Conservation (phyloP, 2,888 invertebrate species). For the Erebia epiphron region DNA sequence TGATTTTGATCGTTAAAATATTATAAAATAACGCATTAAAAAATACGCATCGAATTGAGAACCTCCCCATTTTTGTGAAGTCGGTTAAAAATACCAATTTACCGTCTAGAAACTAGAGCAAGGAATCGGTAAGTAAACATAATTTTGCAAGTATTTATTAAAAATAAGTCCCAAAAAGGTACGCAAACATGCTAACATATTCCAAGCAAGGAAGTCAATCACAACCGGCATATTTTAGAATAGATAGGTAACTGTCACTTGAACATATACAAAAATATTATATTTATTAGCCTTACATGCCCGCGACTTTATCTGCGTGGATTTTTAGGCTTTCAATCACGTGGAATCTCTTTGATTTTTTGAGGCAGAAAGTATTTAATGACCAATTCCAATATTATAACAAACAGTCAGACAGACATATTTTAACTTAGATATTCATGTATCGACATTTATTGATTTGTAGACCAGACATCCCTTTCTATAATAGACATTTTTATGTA, state of each 20-base stretch:
- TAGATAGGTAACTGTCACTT: background rate
- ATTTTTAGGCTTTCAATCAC: too few relatives aligned
- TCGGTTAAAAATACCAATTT: too few relatives aligned
- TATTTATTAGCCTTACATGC: background rate
- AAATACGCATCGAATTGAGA: too few relatives aligned
- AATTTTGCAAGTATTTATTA: constrained; percentile 4
- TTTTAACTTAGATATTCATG: too few relatives aligned
- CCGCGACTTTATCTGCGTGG: too few relatives aligned
- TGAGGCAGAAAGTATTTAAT: too few relatives aligned
- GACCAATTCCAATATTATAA: too few relatives aligned
- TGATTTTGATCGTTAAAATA: too few relatives aligned
- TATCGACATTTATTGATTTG: background rate
- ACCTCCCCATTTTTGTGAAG: too few relatives aligned
- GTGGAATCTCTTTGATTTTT: too few relatives aligned
- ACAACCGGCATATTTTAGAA: background rate
- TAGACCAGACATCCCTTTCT: constrained; percentile 8
- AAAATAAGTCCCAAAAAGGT: constrained; percentile 3
- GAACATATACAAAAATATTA: background rate
- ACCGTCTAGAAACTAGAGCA: background rate
- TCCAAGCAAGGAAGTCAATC: constrained; percentile 18
- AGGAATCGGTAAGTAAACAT: background rate
- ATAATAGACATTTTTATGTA: background rate
- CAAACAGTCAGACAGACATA: too few relatives aligned
- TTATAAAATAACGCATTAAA: too few relatives aligned
- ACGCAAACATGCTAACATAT: constrained; percentile 10